phyloP scores from a whole-genome alignment of 2,888 invertebrate species.

The Opisthograptis luteolata region DNA sequence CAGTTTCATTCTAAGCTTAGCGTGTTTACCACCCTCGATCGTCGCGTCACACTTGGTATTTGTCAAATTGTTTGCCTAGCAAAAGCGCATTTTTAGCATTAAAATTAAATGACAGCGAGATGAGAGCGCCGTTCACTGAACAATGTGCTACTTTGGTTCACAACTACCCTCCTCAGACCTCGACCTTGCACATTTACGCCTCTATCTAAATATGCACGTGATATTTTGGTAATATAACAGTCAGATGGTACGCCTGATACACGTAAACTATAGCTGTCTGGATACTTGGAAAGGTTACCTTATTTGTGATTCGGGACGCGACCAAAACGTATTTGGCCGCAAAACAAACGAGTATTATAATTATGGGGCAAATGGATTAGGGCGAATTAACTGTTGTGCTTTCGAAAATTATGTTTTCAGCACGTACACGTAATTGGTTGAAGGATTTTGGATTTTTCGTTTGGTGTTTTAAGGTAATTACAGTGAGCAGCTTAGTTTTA shows the following conservation, averaged over 20 bases:
- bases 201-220: conserved; percentile 33
- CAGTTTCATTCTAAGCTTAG: no score
- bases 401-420: conserved; percentile 53
- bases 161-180: background rate
- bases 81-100: no score
- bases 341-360: conserved; percentile 81
- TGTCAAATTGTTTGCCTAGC: no score
- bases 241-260: conserved; percentile 83
- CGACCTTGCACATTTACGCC: background rate
- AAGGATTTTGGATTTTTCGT: conserved; percentile 5
- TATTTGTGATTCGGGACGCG: conserved; percentile 80
- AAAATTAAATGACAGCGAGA: no score
- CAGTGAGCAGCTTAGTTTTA: no score
- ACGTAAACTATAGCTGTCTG: conserved; percentile 50
- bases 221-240: conserved; percentile 84
- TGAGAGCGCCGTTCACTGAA: no score
- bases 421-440: conserved; percentile 42
- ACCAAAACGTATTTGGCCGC: conserved; percentile 63
- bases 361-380: conserved; percentile 76
- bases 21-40: no score
- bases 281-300: conserved; percentile 78
- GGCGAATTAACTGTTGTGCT: conserved; percentile 65
- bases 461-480: no score
- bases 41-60: no score
- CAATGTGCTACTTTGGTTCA: no score